A percentile compares a stretch with the other conserved stretches of the same genome.
Evolutionary conservation across 2,888 invertebrate genomes (phyloP).

Genomic region (Dicycla oo): DNA sequence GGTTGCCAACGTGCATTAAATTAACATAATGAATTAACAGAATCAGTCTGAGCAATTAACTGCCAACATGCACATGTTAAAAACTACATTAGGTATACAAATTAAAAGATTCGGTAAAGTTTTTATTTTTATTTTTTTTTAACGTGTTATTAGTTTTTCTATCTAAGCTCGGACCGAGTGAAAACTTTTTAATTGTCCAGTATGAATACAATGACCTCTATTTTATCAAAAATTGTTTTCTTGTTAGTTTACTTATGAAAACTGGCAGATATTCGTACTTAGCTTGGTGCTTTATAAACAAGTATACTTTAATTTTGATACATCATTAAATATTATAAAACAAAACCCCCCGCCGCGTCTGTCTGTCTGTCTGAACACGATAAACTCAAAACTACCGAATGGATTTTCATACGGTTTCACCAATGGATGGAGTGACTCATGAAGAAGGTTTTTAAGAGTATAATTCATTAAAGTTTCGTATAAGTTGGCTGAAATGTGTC

Average conservation of each 20-base stretch:
- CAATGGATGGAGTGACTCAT: no score
- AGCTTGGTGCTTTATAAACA: background rate
- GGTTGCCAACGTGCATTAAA: conserved; percentile 47
- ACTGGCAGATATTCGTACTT: background rate
- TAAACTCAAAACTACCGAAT: no score
- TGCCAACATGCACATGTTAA: background rate
- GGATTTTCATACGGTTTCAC: no score
- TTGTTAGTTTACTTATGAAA: no score
- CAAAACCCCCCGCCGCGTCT: no score
- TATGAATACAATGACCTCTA: no score
- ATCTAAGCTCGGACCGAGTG: background rate
- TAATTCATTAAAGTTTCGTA: no score
- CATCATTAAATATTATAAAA: no score
- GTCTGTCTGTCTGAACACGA: no score
- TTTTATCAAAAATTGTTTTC: no score
- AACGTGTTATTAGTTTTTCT: background rate
- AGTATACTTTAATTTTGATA: background rate
- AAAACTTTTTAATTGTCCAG: background rate
- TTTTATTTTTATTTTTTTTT: background rate
- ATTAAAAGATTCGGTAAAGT: background rate
- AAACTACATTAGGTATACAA: background rate
- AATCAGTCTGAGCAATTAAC: conserved; percentile 38
- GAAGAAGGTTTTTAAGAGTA: no score
- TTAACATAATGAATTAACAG: conserved; percentile 49
- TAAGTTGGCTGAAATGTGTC: no score